These are phyloP conservation scores for Perca schrenkii DNA, from an alignment of 2,113 vertebrate genomes.

Conservation along the genomic window DNA sequence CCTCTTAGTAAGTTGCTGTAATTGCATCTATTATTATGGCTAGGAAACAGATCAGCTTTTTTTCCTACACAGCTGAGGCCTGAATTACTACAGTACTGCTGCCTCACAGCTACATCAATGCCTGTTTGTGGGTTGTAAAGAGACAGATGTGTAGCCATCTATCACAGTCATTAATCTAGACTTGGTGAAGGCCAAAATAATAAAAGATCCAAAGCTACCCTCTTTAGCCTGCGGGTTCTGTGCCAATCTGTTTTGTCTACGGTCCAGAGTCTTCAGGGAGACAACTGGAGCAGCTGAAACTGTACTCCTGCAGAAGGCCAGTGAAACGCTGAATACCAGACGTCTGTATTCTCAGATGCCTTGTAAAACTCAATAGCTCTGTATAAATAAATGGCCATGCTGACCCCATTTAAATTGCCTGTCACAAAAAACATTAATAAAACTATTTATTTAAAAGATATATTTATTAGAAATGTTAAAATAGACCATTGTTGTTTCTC, in stretches of 20 bases:
- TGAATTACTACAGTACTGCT: slow-evolving; percentile 34
- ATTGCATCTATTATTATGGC: slow-evolving; percentile 35
- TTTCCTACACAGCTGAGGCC: slow-evolving; percentile 20
- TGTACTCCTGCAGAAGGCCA: slow-evolving; percentile 43
- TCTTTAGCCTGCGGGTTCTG: slow-evolving; percentile 30
- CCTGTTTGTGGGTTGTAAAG: slow-evolving; percentile 33
- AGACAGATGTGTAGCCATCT: slow-evolving; percentile 46
- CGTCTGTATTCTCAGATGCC: slow-evolving; percentile 63
- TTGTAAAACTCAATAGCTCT: slow-evolving; percentile 57
- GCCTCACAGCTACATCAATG: slow-evolving; percentile 19
- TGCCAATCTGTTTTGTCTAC: slow-evolving; percentile 55
- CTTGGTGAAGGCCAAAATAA: slow-evolving; percentile 33
- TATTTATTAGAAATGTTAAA: slow-evolving; percentile 5
- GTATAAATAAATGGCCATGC: slow-evolving; percentile 33
- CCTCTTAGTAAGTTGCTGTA: not conserved
- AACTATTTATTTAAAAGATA: slow-evolving; percentile 13
- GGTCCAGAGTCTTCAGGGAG: slow-evolving; percentile 31
- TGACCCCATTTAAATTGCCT: slow-evolving; percentile 41
- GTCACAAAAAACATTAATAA: slow-evolving; percentile 30
- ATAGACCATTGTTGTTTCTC: slow-evolving; percentile 1
- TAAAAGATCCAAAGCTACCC: slow-evolving; percentile 42
- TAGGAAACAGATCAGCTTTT: not conserved
- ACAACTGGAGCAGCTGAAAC: slow-evolving; percentile 58
- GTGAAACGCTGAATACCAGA: slow-evolving; percentile 70
- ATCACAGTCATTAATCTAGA: slow-evolving; percentile 44